Conservation (phyloP, 2,113 vertebrate species). For the Sturnus vulgaris region DNA sequence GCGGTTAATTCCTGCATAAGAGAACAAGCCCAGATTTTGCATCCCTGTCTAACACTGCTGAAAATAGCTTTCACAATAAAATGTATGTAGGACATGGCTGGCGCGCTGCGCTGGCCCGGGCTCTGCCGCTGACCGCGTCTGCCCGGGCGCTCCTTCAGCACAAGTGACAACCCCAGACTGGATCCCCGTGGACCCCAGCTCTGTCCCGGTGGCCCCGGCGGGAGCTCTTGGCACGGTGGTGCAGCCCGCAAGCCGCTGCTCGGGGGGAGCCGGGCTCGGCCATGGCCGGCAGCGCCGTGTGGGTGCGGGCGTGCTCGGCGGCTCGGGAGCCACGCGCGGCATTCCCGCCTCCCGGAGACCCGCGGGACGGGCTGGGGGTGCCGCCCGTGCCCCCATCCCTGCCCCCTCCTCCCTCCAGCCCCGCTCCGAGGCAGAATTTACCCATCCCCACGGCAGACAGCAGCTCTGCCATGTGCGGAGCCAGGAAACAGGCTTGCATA, state of each 20-base stretch:
- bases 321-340: neutral
- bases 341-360: neutral
- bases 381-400: neutral
- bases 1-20: neutral
- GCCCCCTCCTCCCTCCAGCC: too few species aligned
- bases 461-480: neutral
- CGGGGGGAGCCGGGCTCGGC: rapidly evolving
- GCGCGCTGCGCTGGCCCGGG: rapidly evolving
- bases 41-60: neutral
- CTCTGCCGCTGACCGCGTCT: neutral
- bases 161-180: neutral
- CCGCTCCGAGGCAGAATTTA: neutral
- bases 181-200: rapidly evolving
- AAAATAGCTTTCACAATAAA: neutral
- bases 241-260: neutral
- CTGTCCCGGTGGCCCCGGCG: rapidly evolving
- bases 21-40: neutral
- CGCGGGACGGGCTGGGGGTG: neutral
- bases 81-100: neutral
- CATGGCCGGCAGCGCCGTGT: rapidly evolving
- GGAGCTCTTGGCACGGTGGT: neutral
- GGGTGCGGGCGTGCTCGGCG: rapidly evolving
- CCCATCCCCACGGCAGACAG: neutral
- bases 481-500: neutral
- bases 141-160: rapidly evolving